Base-by-base conservation (phyloP, 2,797 vertebrate species). In the Decapterus maruadsi region DNA sequence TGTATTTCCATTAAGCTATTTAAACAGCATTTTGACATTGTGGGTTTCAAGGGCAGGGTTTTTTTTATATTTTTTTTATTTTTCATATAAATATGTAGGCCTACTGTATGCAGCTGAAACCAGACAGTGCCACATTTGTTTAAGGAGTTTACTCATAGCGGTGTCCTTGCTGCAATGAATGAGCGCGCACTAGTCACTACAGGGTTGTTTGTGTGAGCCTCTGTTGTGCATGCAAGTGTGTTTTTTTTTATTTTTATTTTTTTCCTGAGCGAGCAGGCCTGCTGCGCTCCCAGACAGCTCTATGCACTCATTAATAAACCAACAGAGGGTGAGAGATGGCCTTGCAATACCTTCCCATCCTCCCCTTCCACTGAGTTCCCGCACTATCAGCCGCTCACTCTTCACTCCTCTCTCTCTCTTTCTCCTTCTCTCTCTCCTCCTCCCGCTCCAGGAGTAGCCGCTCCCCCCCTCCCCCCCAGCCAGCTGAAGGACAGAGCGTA, bases 401-500 rank as follows among this genome's bases (percentile, higher is more conserved):
- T 86, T 19, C 59, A 59, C 79, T 20, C 61, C 76, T 62, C 78
- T 40, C 6, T 40, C 6, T 29, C 54, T 43, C 61, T 80, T n/a
- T 63, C 76, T 62, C 78, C 38, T 6, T 48, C 57, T 29, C 54
- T 43, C 58, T 68, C 31, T 26, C 26, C 26, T 26, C 26, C 59
- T 65, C 46, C 63, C 11, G 6, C 62, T 86, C 58, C 78, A 94
- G 94, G 96, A 92, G 90, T 96, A 84, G 94, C 95, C 6, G 76
- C 95, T 73, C 92, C 96, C 83, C 92, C 96, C 81, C 88, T 94
- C 76, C 87, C 93, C 92, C 95, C 96, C 91, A 75, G 94, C 94
- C 96, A 95, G 90, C 89, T 95, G 93, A 96, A 96, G 96, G 96
- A 94, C 87, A 92, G 92, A 81, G 67, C 65, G 50, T 94, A 94